Percentiles rank a stretch among this genome's conserved stretches.
These are phyloP conservation scores for Apostichopus japonicus DNA, from an alignment of 35 echinoderm and acorn worm genomes.

Conservation along the genomic window DNA sequence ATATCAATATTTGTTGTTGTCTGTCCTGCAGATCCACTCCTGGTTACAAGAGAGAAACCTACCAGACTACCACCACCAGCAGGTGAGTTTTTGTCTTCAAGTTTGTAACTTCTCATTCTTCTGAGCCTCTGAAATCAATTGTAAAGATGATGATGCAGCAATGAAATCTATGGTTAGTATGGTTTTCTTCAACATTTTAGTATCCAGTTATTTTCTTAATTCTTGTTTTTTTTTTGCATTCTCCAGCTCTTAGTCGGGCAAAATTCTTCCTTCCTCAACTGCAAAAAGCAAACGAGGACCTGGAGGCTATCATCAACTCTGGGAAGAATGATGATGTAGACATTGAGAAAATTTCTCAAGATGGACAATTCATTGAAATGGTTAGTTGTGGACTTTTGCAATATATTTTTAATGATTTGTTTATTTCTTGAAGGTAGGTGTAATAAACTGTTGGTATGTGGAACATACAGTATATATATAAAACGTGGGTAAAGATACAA, in stretches of 20 bases:
- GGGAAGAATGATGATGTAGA: neutral
- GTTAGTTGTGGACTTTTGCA: neutral
- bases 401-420: neutral
- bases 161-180: neutral
- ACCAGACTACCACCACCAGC: constrained; percentile 7
- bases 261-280: constrained; percentile 27
- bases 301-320: constrained; percentile 10
- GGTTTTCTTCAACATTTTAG: neutral
- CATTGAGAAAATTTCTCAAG: constrained; percentile 14
- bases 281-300: constrained; percentile 26
- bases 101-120: neutral
- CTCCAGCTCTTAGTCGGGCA: neutral
- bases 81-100: neutral
- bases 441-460: neutral
- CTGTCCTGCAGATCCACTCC: constrained; percentile 19
- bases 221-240: neutral
- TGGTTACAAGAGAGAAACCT: constrained; percentile 39
- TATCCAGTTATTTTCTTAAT: neutral
- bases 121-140: neutral
- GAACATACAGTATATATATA: no score
- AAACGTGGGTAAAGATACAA: no score
- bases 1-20: neutral
- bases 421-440: neutral
- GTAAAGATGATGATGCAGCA: neutral
- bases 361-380: constrained; percentile 39